Evolutionary conservation across 2,888 invertebrate genomes (phyloP).

Genomic region (Agrotis ipsilon): DNA sequence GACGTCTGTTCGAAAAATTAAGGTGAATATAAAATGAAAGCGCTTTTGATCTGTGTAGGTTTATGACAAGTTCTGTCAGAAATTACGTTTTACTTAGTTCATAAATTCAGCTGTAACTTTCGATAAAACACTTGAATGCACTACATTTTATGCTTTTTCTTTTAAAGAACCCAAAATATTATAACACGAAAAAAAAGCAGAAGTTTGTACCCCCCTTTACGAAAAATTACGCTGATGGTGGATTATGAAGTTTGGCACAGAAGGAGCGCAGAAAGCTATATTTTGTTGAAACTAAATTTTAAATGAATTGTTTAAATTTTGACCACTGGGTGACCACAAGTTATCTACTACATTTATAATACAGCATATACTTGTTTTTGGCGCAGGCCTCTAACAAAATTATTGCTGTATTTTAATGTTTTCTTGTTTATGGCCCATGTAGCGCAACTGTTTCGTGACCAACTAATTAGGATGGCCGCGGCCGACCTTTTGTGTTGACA

Average conservation of each 20-base stretch:
- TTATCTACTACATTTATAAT: not conserved
- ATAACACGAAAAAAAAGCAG: not conserved
- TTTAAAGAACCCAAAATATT: slow-evolving; percentile 23
- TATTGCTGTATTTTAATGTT: slow-evolving; percentile 67
- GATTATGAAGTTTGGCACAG: too few relatives aligned
- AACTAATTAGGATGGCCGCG: slow-evolving; percentile 71
- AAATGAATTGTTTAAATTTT: too few relatives aligned
- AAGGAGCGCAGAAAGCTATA: too few relatives aligned
- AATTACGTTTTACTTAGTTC: slow-evolving; percentile 35
- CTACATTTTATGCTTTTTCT: slow-evolving; percentile 32
- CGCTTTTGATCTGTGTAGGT: slow-evolving; percentile 61
- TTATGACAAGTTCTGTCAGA: slow-evolving; percentile 56
- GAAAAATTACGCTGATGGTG: too few relatives aligned
- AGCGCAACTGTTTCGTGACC: slow-evolving; percentile 74
- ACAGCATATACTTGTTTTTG: slow-evolving; percentile 54
- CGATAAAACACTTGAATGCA: slow-evolving; percentile 53
- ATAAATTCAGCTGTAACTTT: slow-evolving; percentile 39
- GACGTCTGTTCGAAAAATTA: slow-evolving; percentile 55
- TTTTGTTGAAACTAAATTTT: too few relatives aligned
- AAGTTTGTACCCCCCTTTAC: too few relatives aligned
- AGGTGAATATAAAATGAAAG: slow-evolving; percentile 44
- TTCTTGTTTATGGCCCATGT: slow-evolving; percentile 74
- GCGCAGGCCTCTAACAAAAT: slow-evolving; percentile 59
- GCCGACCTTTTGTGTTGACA: slow-evolving; percentile 63
- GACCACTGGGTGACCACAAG: too few relatives aligned